Evolutionary conservation across 2,888 invertebrate genomes (phyloP).

Genomic region (Endomychus coccineus): DNA sequence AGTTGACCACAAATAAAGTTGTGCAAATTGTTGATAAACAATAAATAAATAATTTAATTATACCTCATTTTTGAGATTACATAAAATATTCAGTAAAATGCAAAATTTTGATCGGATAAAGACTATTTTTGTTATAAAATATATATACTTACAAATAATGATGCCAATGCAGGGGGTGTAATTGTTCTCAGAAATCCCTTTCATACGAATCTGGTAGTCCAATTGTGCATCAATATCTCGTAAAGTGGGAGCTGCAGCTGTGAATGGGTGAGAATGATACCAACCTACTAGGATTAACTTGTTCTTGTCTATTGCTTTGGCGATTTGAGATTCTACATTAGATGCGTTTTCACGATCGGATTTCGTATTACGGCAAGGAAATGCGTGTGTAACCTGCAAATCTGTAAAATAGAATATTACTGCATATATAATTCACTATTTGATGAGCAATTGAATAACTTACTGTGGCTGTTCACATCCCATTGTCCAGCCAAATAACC

Average conservation of each 20-base stretch:
- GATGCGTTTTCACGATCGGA: conserved; percentile 70
- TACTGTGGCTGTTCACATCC: conserved; percentile 91
- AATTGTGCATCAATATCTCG: conserved; percentile 88
- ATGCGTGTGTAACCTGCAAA: conserved; percentile 78
- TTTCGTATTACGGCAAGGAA: conserved; percentile 78
- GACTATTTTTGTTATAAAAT: too few relatives aligned
- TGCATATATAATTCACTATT: too few relatives aligned
- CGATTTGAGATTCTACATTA: conserved; percentile 74
- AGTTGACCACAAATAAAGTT: too few relatives aligned
- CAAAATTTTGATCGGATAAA: too few relatives aligned
- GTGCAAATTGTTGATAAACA: too few relatives aligned
- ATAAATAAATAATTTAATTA: too few relatives aligned
- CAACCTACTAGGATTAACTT: conserved; percentile 82
- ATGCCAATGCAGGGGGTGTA: conserved; percentile 90
- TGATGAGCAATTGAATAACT: conserved; percentile 44
- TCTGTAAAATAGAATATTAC: conserved; percentile 61
- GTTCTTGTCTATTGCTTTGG: conserved; percentile 72
- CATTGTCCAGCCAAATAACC: conserved; percentile 95
- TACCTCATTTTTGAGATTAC: too few relatives aligned
- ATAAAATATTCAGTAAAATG: too few relatives aligned
- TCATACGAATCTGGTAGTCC: conserved; percentile 92
- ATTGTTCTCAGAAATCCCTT: conserved; percentile 83
- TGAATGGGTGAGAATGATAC: conserved; percentile 92
- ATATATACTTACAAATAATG: conserved; percentile 71
- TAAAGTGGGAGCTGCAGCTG: conserved; percentile 78